phyloP scores from a whole-genome alignment of 2,888 invertebrate genomes.

The Graphium colonna region DNA sequence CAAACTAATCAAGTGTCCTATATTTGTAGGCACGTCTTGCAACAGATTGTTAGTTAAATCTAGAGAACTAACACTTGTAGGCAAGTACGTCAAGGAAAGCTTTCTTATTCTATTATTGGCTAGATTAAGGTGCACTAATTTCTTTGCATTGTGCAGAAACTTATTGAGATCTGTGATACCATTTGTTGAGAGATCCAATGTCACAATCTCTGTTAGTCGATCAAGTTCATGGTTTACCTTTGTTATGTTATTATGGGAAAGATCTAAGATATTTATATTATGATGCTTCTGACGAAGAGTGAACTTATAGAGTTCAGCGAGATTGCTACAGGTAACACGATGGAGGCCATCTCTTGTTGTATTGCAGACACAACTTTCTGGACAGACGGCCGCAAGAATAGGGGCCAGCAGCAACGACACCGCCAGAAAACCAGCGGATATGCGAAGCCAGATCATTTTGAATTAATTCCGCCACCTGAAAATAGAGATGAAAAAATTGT shows the following conservation, averaged over 20 bases:
- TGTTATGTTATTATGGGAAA: slow-evolving; percentile 82
- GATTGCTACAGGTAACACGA: slow-evolving; percentile 82
- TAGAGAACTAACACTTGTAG: slow-evolving; percentile 80
- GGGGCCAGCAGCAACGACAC: slow-evolving; percentile 52
- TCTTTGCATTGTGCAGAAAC: slow-evolving; percentile 78
- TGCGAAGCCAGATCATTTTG: slow-evolving; percentile 57
- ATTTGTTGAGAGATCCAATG: slow-evolving; percentile 83
- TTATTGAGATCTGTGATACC: slow-evolving; percentile 79
- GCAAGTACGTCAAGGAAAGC: slow-evolving; percentile 74
- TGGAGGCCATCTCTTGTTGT: slow-evolving; percentile 85
- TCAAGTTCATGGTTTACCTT: slow-evolving; percentile 79
- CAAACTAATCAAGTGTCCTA: slow-evolving; percentile 76
- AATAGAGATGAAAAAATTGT: slow-evolving; percentile 45
- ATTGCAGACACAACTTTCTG: slow-evolving; percentile 77
- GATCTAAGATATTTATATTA: slow-evolving; percentile 79
- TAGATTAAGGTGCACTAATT: slow-evolving; percentile 79
- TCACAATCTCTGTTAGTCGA: slow-evolving; percentile 80
- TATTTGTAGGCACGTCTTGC: slow-evolving; percentile 79
- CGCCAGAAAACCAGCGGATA: slow-evolving; percentile 50
- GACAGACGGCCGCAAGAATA: slow-evolving; percentile 63
- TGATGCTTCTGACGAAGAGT: slow-evolving; percentile 71
- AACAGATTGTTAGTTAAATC: slow-evolving; percentile 83
- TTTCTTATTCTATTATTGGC: slow-evolving; percentile 81
- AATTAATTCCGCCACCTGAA: slow-evolving; percentile 61
- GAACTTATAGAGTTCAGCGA: slow-evolving; percentile 87